These are phyloP conservation scores for Rhimphoctona megacephalus DNA, from an alignment of 2,888 invertebrate species.

Conservation along the genomic window DNA sequence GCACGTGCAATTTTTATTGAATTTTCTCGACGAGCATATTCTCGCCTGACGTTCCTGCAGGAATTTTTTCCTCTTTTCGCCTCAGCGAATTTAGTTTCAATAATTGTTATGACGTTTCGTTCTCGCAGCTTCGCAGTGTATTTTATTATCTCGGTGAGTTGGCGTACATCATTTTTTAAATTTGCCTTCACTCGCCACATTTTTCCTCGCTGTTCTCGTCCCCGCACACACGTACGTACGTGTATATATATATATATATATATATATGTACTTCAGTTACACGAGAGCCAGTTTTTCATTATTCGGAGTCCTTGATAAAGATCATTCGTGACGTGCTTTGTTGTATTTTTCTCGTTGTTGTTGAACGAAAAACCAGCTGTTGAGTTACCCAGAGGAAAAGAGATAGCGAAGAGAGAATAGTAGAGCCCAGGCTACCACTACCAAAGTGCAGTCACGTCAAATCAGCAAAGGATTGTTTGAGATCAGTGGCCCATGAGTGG, in stretches of 20 bases:
- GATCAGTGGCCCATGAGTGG: conserved; percentile 72
- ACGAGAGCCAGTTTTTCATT: conserved; percentile 45
- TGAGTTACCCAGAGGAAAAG: conserved; percentile 30
- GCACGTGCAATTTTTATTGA: not conserved
- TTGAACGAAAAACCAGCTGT: conserved; percentile 33
- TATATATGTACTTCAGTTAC: not conserved
- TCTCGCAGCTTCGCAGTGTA: not conserved
- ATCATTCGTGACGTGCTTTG: conserved; percentile 52
- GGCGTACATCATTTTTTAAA: not conserved
- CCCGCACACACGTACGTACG: not conserved
- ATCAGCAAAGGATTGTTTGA: conserved; percentile 71
- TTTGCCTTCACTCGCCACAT: not conserved
- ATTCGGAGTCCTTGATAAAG: conserved; percentile 51
- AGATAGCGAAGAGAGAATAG: not conserved
- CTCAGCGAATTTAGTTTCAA: not conserved
- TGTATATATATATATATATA: not conserved
- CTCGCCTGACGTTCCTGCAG: not conserved
- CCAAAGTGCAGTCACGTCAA: conserved; percentile 67
- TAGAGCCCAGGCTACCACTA: conserved; percentile 28
- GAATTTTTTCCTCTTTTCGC: not conserved
- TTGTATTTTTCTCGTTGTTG: conserved; percentile 43
- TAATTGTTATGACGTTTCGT: conserved; percentile 4
- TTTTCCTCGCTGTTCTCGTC: not conserved
- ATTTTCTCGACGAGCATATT: not conserved
- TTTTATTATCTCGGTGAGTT: conserved; percentile 1